Base-by-base conservation (phyloP, 1,140 invertebrate genomes). In the Solenopsis fugax region DNA sequence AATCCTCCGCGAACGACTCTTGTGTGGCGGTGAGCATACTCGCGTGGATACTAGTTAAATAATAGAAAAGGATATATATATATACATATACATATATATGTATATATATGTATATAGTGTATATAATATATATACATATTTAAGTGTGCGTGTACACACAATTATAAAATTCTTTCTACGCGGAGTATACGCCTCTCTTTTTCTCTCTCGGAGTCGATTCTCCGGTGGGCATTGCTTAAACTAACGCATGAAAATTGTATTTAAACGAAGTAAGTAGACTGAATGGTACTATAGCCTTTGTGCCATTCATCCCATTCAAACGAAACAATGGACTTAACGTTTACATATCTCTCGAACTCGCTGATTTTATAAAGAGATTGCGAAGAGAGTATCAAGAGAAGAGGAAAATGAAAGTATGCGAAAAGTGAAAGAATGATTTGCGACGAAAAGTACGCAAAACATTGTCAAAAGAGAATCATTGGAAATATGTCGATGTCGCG, bases 111-210 rank as follows among this genome's bases (percentile, higher is more conserved):
- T 65, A 13, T 34, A 71, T 88, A 58, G 48, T 52, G 54, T 73
- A 50, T 65, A 13, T 34, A 71, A 54, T 52, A 54, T 73, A 56
- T 34, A 71, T 88, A 65, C 82, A 62, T 12, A 54, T 52, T 54
- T 73, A 56, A 60, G 29, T 82, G 10, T 84, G 64, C 13, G 81
- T 78, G 72, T 75, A 72, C 16, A 41, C 41, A 41, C 41, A 86
- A 52, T 87, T 80, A 84, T 73, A 88, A 91, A 90, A 91, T 88
- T 88, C 29, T 73, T 84, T 52, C 87, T 88, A 90, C 56, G 41
- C 85, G 73, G 12, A 80, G 24, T 24, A 41, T 62, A 52, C 48
- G 37, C 21, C 18, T 72, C 41, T 60, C 18, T 37, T n/a, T 34
- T 16, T 65, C 54, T 56, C 54, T 56, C 34, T 29, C 56, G 58